A percentile compares a stretch with the other conserved stretches of the same genome.
Conservation (phyloP, 1,140 invertebrate species). For the Elysia chlorotica region DNA sequence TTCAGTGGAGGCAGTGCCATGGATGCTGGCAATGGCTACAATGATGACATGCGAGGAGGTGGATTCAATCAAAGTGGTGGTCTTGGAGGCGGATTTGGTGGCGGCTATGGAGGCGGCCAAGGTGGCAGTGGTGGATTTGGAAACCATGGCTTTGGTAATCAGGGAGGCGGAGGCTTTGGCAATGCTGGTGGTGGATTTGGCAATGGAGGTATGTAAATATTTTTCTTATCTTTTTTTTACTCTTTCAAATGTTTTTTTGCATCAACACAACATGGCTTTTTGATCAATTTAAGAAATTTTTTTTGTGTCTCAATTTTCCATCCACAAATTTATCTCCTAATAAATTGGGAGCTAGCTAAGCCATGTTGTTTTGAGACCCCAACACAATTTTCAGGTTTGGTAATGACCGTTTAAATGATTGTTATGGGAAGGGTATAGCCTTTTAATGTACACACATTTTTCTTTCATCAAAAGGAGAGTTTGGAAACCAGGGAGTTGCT, state of each 20-base stretch:
- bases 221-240: not conserved
- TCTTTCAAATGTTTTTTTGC: not conserved
- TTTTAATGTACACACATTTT: too few species aligned
- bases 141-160: not conserved
- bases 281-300: not conserved
- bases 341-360: too few species aligned
- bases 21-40: conserved; percentile 29
- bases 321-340: too few species aligned
- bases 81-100: conserved; percentile 15
- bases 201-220: not conserved
- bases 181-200: conserved; percentile 5
- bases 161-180: not conserved
- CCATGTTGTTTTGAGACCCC: too few species aligned
- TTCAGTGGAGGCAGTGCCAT: conserved; percentile 33
- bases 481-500: not conserved
- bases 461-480: too few species aligned
- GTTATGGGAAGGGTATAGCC: too few species aligned
- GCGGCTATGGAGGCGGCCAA: conserved; percentile 5
- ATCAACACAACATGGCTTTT: not conserved
- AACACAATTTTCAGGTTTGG: too few species aligned
- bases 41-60: conserved; percentile 28
- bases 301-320: too few species aligned
- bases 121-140: conserved; percentile 26
- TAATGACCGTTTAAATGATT: too few species aligned
- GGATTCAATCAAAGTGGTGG: conserved; percentile 20